A percentile compares a stretch with the other conserved stretches of the same genome.
Conservation (phyloP, 2,797 vertebrate genomes). For the Hydrophis major region DNA sequence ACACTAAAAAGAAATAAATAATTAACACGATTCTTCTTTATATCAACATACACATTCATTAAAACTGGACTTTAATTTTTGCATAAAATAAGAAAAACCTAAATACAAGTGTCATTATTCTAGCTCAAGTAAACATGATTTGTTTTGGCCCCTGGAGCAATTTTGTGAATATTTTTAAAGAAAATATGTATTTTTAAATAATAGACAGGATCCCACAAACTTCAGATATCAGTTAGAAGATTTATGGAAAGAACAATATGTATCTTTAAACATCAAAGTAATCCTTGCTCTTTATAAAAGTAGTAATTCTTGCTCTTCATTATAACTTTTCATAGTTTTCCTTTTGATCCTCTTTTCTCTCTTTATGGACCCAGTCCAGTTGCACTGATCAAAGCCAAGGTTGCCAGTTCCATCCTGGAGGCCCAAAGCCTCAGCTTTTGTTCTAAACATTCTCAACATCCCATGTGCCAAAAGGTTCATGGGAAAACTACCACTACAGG, state of each 20-base stretch:
- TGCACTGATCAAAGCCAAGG: constrained; percentile 1
- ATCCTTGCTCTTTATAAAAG: constrained; percentile 12
- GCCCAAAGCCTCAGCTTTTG: neutral
- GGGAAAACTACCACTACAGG: neutral
- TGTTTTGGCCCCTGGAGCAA: constrained; percentile 37
- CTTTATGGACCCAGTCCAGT: neutral
- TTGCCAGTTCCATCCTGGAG: neutral
- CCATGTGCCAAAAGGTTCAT: neutral
- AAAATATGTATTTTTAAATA: constrained; percentile 42
- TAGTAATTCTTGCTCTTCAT: neutral
- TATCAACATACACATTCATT: constrained; percentile 15
- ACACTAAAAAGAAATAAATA: neutral
- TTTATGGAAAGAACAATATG: constrained; percentile 49
- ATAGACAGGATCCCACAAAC: constrained; percentile 37
- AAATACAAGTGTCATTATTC: constrained; percentile 44
- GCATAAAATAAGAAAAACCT: constrained; percentile 5
- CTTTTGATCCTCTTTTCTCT: neutral
- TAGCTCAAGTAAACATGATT: constrained; percentile 42
- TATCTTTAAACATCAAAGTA: constrained; percentile 49
- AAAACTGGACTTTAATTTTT: constrained; percentile 35
- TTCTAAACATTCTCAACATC: neutral
- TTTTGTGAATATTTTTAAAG: constrained; percentile 45
- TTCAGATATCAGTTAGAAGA: constrained; percentile 43
- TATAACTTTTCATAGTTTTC: constrained; percentile 43
- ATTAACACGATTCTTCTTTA: neutral